Evolutionary conservation across 2,888 invertebrate genomes (phyloP), one percentile per base, ranked within the genome.

Genomic region (Agrochola circellaris): DNA sequence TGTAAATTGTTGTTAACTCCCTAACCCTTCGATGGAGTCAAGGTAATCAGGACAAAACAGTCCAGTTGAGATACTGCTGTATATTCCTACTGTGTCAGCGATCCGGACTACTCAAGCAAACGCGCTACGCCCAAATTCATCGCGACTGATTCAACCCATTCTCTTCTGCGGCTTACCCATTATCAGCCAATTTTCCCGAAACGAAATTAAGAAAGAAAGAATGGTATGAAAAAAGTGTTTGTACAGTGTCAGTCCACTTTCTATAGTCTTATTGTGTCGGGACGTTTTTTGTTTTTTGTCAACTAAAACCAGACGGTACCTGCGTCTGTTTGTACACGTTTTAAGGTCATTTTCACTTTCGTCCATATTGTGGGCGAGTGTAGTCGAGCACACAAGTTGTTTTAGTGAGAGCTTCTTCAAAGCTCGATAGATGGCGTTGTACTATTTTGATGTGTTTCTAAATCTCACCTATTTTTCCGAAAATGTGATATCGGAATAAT

Each of bases 341-440:
- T 96, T 95, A 95, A 96, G 95, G 95, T 89, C 94, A 91, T 96
- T 96, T 94, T 96, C 95, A 95, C 96, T 96, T 96, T 96, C 95
- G 85, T 91, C 88, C 83, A 83, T 88, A 84, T 86, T 85, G 79
- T 85, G 78, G 86, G 61, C 51, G 75, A 84, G 93, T 93, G 92
- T 92, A 87, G 83, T 90, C 92, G 89, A 79, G 87, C 87, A 86
- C 90, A 81, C 62, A 61, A 61, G 61, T 34, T 61, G 34, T 30
- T 61, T 34, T 7, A 61, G 34, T 34, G 34, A 34, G 61, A 61
- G 34, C 30, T 20, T 34, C 61, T 61, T 34, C 61, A 20, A 9
- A 61, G 34, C 60, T 60, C 34, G 61, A 61, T 60, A 60, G 61
- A 34, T 61, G 30, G 61, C 30, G 34, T 11, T 34, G 20, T 34